Evolutionary conservation across 2,113 vertebrate genomes (phyloP).

Genomic region (Macaca mulatta): DNA sequence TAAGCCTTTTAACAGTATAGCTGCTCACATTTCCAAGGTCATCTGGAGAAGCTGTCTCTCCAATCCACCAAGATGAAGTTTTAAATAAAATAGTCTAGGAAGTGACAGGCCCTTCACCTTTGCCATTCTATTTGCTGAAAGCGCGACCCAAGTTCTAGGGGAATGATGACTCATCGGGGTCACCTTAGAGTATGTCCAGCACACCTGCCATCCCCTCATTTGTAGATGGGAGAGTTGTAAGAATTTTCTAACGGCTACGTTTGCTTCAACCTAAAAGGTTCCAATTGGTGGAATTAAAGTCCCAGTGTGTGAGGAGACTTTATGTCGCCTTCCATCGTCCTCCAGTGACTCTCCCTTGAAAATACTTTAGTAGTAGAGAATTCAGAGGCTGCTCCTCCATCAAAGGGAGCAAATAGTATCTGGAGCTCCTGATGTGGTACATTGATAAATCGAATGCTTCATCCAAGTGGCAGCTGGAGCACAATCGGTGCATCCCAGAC

Average conservation of each 20-base stretch:
- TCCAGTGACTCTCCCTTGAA: background rate
- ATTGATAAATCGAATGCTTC: background rate
- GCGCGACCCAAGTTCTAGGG: background rate
- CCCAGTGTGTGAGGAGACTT: background rate
- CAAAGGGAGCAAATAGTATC: background rate
- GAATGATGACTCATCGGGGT: background rate
- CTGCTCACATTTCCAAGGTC: background rate
- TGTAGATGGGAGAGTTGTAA: background rate
- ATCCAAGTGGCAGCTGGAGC: background rate
- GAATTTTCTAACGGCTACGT: background rate
- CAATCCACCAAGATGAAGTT: background rate
- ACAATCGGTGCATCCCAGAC: background rate
- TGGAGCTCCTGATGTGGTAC: background rate
- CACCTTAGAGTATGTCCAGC: background rate
- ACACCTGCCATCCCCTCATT: background rate
- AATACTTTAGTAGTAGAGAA: background rate
- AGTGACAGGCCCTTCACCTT: background rate
- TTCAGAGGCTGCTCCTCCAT: background rate
- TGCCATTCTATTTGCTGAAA: background rate
- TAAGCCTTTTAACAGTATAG: accelerated
- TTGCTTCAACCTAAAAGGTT: background rate
- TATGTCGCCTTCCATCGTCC: background rate
- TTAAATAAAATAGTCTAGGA: background rate
- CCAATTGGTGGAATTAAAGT: background rate
- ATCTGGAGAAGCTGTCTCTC: background rate